A percentile compares a stretch with the other conserved stretches of the same genome.
phyloP scores from a whole-genome alignment of 1,140 invertebrate species.

The Euwallacea fornicatus region DNA sequence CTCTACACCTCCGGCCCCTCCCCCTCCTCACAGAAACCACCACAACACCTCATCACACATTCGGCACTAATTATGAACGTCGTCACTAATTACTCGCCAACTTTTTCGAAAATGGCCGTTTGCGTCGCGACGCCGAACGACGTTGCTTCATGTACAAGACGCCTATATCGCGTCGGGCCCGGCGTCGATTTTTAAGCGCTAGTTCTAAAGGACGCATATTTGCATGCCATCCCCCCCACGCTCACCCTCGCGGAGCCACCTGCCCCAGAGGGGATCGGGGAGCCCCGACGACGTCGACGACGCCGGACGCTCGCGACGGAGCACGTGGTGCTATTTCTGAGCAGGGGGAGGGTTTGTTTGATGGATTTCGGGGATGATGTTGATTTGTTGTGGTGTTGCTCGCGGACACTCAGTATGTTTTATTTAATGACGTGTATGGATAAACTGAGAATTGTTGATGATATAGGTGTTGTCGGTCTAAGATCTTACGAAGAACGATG shows the following conservation, averaged over 20 bases:
- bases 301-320: constrained; percentile 27
- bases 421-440: too few species aligned
- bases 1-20: background rate
- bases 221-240: constrained; percentile 37
- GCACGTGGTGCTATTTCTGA: constrained; percentile 15
- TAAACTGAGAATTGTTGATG: too few species aligned
- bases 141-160: constrained; percentile 32
- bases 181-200: constrained; percentile 39
- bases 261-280: constrained; percentile 13
- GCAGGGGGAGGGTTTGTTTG: too few species aligned
- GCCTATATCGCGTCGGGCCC: constrained; percentile 34
- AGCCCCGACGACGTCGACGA: constrained; percentile 10
- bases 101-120: constrained; percentile 32
- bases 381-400: too few species aligned
- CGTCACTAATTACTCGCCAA: constrained; percentile 23
- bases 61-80: background rate
- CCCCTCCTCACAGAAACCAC: background rate
- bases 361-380: too few species aligned
- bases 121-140: constrained; percentile 25
- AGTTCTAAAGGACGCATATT: constrained; percentile 39
- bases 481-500: too few species aligned
- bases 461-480: too few species aligned
- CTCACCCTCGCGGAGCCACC: background rate
- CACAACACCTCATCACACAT: background rate
- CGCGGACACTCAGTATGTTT: too few species aligned